phyloP scores from a whole-genome alignment of 2,797 vertebrate genomes.

The Amblyopsis hoosieri region DNA sequence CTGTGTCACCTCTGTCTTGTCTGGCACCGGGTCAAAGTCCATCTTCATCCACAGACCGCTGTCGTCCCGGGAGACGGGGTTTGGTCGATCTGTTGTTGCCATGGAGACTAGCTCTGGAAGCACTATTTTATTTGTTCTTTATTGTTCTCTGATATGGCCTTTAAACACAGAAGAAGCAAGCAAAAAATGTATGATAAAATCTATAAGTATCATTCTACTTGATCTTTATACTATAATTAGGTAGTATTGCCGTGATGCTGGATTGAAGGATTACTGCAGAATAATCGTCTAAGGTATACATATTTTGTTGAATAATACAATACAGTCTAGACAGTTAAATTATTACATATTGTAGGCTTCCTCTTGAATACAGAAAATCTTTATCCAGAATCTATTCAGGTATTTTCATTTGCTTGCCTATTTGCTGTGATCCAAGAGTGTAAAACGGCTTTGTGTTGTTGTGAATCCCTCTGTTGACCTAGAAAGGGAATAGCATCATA shows the following conservation, averaged over 20 bases:
- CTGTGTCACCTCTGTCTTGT: not conserved
- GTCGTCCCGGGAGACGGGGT: conserved; percentile 26
- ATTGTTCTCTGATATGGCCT: not conserved
- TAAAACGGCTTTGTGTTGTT: too few relatives aligned
- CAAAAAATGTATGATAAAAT: conserved; percentile 1
- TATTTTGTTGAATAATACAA: too few relatives aligned
- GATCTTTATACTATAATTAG: not conserved
- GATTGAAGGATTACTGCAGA: not conserved
- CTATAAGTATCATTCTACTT: too few relatives aligned
- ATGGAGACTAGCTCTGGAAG: conserved; percentile 19
- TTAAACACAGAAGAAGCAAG: conserved; percentile 16
- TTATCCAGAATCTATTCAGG: too few relatives aligned
- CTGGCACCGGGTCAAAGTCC: conserved; percentile 17
- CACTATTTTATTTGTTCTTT: not conserved
- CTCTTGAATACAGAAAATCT: not conserved
- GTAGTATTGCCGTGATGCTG: too few relatives aligned
- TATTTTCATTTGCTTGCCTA: too few relatives aligned
- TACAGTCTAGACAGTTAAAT: too few relatives aligned
- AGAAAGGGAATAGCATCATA: too few relatives aligned
- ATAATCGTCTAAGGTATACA: not conserved
- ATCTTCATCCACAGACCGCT: conserved; percentile 41
- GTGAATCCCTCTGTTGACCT: not conserved
- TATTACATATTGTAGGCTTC: not conserved
- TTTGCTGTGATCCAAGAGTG: too few relatives aligned
- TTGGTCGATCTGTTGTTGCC: conserved; percentile 27